Evolutionary conservation across 2,797 vertebrate genomes (phyloP).

Genomic region (Chelon auratus): DNA sequence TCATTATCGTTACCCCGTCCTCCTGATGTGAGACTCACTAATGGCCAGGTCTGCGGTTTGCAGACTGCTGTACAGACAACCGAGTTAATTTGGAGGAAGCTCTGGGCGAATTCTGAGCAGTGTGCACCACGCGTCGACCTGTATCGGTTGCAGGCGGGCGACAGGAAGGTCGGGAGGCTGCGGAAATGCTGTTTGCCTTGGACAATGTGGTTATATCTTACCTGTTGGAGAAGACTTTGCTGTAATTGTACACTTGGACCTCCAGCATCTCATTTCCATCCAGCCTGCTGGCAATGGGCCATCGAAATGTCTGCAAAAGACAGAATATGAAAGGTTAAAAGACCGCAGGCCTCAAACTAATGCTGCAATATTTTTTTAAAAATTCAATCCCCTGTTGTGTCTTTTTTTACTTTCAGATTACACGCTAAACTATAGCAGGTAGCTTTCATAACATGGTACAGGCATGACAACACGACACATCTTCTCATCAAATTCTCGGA

Average conservation of each 20-base stretch:
- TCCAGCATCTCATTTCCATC: constrained; percentile 93
- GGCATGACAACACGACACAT: background rate
- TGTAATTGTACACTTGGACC: constrained; percentile 96
- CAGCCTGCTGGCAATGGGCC: constrained; percentile 91
- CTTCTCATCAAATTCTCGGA: background rate
- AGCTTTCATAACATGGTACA: background rate
- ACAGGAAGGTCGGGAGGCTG: constrained; percentile 20
- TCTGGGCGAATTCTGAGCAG: constrained; percentile 42
- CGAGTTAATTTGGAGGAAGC: constrained; percentile 59
- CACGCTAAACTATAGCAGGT: background rate
- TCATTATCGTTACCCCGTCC: constrained; percentile 37
- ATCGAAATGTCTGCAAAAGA: constrained; percentile 86
- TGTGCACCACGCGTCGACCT: constrained; percentile 25
- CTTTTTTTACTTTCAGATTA: too few relatives aligned
- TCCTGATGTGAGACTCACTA: constrained; percentile 40
- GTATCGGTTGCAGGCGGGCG: constrained; percentile 33
- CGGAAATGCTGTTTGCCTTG: constrained; percentile 10
- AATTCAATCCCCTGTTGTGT: too few relatives aligned
- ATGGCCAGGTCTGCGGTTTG: constrained; percentile 27
- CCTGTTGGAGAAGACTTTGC: constrained; percentile 98
- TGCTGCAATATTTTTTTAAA: too few relatives aligned
- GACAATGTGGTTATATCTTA: constrained; percentile 65
- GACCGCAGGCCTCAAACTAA: background rate
- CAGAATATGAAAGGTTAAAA: background rate
- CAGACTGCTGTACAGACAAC: constrained; percentile 47